A percentile compares a stretch with the other conserved stretches of the same genome.
These are phyloP conservation scores for Malacosoma neustria DNA, from an alignment of 2,888 invertebrate genomes.

Conservation along the genomic window DNA sequence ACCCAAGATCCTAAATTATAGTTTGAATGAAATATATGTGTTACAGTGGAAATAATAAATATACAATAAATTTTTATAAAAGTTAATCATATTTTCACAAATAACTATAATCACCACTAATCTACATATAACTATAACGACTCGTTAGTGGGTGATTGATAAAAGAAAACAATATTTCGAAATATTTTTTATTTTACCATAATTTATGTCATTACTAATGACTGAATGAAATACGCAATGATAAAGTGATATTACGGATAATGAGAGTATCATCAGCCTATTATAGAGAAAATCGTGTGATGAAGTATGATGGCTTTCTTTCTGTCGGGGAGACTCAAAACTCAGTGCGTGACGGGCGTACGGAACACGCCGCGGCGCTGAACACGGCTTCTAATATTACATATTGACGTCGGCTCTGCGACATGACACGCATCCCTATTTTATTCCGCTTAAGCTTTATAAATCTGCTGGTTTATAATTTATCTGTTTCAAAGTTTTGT, in stretches of 20 bases:
- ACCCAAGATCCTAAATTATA: too few relatives aligned
- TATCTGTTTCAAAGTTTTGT: too few relatives aligned
- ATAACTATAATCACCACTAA: too few relatives aligned
- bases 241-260: constrained; percentile 40
- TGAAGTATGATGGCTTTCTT: constrained; percentile 44
- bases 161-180: too few relatives aligned
- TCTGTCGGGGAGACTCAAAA: constrained; percentile 34
- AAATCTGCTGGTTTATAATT: background rate
- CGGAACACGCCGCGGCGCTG: constrained; percentile 22
- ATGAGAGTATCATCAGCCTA: constrained; percentile 30
- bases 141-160: too few relatives aligned
- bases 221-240: constrained; percentile 19
- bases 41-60: too few relatives aligned
- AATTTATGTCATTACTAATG: too few relatives aligned
- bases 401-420: constrained; percentile 21
- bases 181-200: too few relatives aligned
- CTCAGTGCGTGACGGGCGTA: constrained; percentile 45
- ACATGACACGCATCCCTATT: constrained; percentile 14
- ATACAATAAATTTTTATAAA: too few relatives aligned
- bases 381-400: constrained; percentile 28
- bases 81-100: too few relatives aligned
- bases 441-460: constrained; percentile 3
- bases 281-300: constrained; percentile 41
- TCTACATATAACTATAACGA: too few relatives aligned
- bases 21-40: too few relatives aligned